These are phyloP conservation scores for Encarsia formosa DNA, from an alignment of 2,888 invertebrate genomes.

Conservation along the genomic window DNA sequence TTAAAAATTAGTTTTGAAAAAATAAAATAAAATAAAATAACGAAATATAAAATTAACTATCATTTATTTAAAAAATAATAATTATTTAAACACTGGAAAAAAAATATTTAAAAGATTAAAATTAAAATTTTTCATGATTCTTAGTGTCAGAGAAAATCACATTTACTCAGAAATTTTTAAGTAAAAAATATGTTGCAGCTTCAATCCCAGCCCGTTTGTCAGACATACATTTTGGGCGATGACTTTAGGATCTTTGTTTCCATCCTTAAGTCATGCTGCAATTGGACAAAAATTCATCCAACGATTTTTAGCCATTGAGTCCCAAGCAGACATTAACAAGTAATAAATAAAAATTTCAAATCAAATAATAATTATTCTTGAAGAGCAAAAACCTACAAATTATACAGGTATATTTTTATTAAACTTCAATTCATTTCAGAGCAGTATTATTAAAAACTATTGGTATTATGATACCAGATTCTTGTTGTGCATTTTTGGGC, in stretches of 20 bases:
- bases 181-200: conserved; percentile 48
- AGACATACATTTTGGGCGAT: conserved; percentile 62
- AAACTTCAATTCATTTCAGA: conserved; percentile 35
- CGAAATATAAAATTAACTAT: no score
- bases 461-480: conserved; percentile 58
- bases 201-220: conserved; percentile 58
- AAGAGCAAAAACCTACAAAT: no score
- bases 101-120: no score
- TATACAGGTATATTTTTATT: not conserved
- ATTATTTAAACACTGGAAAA: no score
- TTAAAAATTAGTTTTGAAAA: no score
- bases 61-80: no score
- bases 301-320: conserved; percentile 57
- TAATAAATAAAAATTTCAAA: not conserved
- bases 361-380: no score
- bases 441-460: conserved; percentile 44
- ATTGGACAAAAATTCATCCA: conserved; percentile 60
- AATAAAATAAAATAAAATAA: no score
- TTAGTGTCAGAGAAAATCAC: not conserved
- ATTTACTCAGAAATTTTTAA: not conserved
- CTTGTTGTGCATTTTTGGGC: conserved; percentile 58
- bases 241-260: conserved; percentile 56
- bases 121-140: no score
- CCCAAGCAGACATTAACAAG: not conserved
- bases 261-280: conserved; percentile 57